phyloP scores from a whole-genome alignment of 2,113 vertebrate genomes.

The Campylorhamphus procurvoides region DNA sequence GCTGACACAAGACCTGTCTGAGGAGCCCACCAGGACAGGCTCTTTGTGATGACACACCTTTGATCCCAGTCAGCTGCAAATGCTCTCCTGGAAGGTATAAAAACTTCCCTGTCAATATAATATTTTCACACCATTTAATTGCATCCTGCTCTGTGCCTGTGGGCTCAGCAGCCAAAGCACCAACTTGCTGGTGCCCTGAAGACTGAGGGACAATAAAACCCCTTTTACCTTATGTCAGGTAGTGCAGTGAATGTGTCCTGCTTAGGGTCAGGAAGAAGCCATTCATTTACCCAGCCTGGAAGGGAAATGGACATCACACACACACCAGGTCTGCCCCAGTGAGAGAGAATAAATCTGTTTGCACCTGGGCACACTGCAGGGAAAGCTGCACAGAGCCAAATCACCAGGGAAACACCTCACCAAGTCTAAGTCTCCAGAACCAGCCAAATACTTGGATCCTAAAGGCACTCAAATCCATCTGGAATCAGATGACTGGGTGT shows the following conservation, averaged over 20 bases:
- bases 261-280: background rate
- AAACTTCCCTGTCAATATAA: background rate
- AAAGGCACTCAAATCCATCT: background rate
- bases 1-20: background rate
- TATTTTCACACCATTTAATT: background rate
- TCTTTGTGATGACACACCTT: background rate
- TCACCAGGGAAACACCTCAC: background rate
- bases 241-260: fast-evolving
- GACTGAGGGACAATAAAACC: background rate
- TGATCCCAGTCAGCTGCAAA: background rate
- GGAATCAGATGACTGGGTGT: background rate
- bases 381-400: background rate
- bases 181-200: fast-evolving
- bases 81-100: background rate
- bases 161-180: background rate
- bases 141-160: background rate
- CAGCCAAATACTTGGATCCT: background rate
- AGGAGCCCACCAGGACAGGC: fast-evolving
- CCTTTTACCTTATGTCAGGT: background rate
- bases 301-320: background rate
- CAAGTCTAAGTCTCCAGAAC: background rate
- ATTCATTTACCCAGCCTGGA: background rate
- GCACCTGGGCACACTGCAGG: background rate
- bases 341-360: background rate
- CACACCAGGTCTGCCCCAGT: background rate